Percentiles rank a stretch among this genome's conserved stretches.
phyloP scores from a whole-genome alignment of 30 jellyfish, hydroid and myxozoan species.

The Nemopilema nomurai region DNA sequence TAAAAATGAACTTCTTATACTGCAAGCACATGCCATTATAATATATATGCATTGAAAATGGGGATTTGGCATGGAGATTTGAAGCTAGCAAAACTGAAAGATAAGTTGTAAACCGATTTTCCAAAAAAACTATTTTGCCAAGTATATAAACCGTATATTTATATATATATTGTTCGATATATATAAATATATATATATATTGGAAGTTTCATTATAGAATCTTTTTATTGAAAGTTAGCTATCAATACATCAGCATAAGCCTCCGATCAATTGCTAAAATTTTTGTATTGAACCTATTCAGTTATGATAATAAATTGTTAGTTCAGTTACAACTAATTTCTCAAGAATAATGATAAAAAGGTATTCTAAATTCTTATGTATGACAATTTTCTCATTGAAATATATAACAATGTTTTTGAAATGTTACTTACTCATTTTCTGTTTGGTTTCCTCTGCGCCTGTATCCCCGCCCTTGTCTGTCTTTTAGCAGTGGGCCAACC shows the following conservation, averaged over 20 bases:
- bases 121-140: not conserved
- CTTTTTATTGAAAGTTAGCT: not conserved
- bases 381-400: not conserved
- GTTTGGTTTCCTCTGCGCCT: slow-evolving; percentile 1
- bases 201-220: not conserved
- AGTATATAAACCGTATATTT: not conserved
- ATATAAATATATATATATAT: too few relatives aligned
- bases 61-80: not conserved
- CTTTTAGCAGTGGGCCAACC: slow-evolving; percentile 34
- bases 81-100: not conserved
- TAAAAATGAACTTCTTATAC: not conserved
- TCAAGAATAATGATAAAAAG: not conserved
- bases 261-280: not conserved
- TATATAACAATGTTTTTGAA: not conserved
- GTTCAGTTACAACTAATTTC: not conserved
- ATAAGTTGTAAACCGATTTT: not conserved
- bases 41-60: not conserved
- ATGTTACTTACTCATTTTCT: slow-evolving; percentile 12
- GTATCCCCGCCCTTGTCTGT: slow-evolving; percentile 7
- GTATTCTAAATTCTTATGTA: not conserved
- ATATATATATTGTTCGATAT: too few relatives aligned
- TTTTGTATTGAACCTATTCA: not conserved
- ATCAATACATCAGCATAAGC: not conserved
- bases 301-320: not conserved
- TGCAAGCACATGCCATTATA: not conserved